Percentiles rank a stretch among this genome's conserved stretches.
These are phyloP conservation scores for Camelus dromedarius DNA, from an alignment of 2,113 vertebrate species.

Conservation along the genomic window DNA sequence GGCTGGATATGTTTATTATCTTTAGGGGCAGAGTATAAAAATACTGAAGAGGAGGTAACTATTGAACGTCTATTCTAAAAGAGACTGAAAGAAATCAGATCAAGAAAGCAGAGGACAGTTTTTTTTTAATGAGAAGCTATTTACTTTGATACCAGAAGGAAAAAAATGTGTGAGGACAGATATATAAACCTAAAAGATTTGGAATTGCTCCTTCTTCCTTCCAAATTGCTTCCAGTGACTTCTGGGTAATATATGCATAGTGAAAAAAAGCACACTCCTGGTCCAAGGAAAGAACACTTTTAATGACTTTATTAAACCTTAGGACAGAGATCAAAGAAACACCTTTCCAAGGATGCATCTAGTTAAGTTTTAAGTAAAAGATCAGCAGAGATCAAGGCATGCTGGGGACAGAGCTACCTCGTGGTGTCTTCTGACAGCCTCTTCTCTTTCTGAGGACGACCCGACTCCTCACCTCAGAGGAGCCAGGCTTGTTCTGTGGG, in stretches of 20 bases:
- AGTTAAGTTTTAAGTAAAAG: conserved; percentile 7
- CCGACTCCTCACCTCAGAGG: not conserved
- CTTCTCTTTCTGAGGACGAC: not conserved
- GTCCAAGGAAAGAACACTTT: not conserved
- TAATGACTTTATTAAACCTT: conserved; percentile 35
- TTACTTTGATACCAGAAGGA: not conserved
- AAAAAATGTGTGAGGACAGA: not conserved
- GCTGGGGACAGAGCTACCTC: not conserved
- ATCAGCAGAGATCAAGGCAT: not conserved
- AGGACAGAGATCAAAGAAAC: not conserved
- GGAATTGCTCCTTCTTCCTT: not conserved
- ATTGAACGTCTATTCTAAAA: not conserved
- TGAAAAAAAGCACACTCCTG: not conserved
- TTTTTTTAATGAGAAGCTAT: not conserved
- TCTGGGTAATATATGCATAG: not conserved
- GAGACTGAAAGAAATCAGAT: not conserved
- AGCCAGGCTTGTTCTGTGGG: not conserved
- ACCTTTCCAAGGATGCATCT: not conserved
- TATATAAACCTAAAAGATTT: not conserved
- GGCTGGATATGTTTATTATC: not conserved
- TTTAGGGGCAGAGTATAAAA: not conserved
- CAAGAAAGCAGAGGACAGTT: not conserved
- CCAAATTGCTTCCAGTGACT: not conserved
- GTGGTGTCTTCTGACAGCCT: not conserved
- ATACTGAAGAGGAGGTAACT: not conserved